Evolutionary conservation across 2,113 vertebrate genomes (phyloP).

Genomic region (Xyliphius kryptos): DNA sequence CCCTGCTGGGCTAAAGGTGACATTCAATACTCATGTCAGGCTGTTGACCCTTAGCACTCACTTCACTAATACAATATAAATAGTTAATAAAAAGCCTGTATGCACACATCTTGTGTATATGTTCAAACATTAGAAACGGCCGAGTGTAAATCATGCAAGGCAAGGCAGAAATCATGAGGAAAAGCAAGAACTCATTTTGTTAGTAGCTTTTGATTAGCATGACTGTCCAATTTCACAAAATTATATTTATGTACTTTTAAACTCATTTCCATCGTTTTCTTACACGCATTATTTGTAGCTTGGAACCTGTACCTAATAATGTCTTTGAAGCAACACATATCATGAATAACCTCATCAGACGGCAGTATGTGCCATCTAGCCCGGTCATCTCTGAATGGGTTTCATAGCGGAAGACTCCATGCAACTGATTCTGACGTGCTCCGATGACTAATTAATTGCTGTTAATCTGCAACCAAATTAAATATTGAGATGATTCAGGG

Average conservation of each 20-base stretch:
- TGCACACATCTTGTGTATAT: conserved; percentile 38
- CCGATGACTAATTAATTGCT: conserved; percentile 49
- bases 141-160: conserved; percentile 6
- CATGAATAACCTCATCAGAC: background rate
- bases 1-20: conserved; percentile 39
- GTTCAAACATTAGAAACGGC: conserved; percentile 18
- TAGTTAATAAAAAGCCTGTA: conserved; percentile 34
- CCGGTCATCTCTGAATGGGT: conserved; percentile 35
- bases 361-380: conserved; percentile 8
- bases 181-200: background rate
- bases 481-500: conserved; percentile 45
- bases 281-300: background rate
- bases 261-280: background rate
- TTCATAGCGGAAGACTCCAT: conserved; percentile 28
- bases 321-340: background rate
- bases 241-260: no score
- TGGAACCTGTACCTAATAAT: conserved; percentile 1
- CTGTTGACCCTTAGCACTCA: conserved; percentile 44
- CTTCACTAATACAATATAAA: conserved; percentile 40
- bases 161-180: background rate
- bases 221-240: no score
- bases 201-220: background rate
- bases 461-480: conserved; percentile 45
- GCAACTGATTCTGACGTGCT: conserved; percentile 38
- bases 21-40: conserved; percentile 42